Evolutionary conservation across 2,888 invertebrate genomes (phyloP), one percentile per base, ranked within the genome.

Genomic region (Pantelozetes paolii): DNA sequence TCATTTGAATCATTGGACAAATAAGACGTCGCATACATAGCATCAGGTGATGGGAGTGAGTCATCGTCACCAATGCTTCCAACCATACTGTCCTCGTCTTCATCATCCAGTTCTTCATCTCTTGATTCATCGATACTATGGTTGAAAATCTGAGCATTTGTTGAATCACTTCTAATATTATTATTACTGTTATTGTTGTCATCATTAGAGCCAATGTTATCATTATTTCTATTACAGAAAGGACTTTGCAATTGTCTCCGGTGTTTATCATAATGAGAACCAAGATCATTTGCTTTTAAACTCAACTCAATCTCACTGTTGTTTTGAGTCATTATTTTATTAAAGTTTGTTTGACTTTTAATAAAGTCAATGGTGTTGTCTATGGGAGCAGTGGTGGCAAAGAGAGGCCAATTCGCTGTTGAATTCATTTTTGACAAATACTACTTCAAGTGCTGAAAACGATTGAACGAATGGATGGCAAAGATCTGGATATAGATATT

Each of bases 371-470:
- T 59, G 13, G 23, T 59, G 30, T 28, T 59, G 18, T 59, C 59
- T 11, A 62, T 30, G 36, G 62, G 62, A 6, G 54, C 54, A 30
- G 32, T 62, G 30, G 62, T n/a, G 20, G 62, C 62, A 30, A 62
- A 62, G 18, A 62, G 62, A 15, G 62, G 62, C 62, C 62, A 62
- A 62, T 28, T 62, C n/a, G 62, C 62, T 9, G 62, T 62, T 5
- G 32, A 18, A 62, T 62, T 62, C 62, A 62, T 62, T 18, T 15
- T 50, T 5, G 20, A 50, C 50, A 15, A n/a, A 20, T 50, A 15
- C 18, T n/a, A n/a, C n/a, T n/a, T n/a, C n/a, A 50, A n/a, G 50
- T n/a, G 18, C 50, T n/a, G n/a, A 50, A 50, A 11, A 36, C 20
- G n/a, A 50, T 50, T n/a, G 20, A 50, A 20, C 20, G n/a, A 15